Base-by-base conservation (phyloP, 2,113 vertebrate genomes). In the Phodopus roborovskii region DNA sequence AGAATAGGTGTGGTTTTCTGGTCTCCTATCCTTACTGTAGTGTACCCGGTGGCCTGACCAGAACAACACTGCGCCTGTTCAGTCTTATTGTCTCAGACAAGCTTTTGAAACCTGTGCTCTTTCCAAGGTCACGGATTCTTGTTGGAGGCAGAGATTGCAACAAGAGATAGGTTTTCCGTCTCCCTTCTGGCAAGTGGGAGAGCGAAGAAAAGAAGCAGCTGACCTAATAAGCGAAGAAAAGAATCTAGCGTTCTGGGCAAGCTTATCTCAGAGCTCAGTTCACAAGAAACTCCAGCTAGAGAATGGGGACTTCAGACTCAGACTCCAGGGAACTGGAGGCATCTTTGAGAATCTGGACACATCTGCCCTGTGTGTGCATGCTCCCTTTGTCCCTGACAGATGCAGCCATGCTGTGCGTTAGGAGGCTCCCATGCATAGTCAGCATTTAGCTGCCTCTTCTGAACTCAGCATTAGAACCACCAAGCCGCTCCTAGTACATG, bases 141-240 rank as follows among this genome's bases (percentile, higher is more conserved):
- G 42, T 8, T 73, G 88, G 92, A 92, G 86, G 7, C 10, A 60
- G 85, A 71, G n/a, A 58, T 6, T 58, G 73, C 87, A 60, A n/a
- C 77, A n/a, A 85, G 88, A 90, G 70, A 53, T 33, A 24, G 13
- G n/a, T 85, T 88, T 92, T 58, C 62, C 0, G 0, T 75, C 75
- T 93, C 82, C 89, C 71, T 94, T 88, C 77, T 92, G 94, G 92
- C 91, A 75, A 62, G 24, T 17, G 86, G 64, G 88, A 77, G 62
- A 24, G 77, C 15, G 9, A 17, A 53, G 75, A 48, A 79, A 84
- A 77, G 79, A 60, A 68, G 95, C 96, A 95, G 92, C 95, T 97
- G 95, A 90, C 84, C 33, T 74, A 39, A 33, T 62, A 77, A 85
- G 92, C n/a, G n/a, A n/a, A n/a, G n/a, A n/a, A 28, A 90, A 94